Conservation (phyloP, 30 jellyfish, hydroid and myxozoan species). For the Hydractinia echinata region DNA sequence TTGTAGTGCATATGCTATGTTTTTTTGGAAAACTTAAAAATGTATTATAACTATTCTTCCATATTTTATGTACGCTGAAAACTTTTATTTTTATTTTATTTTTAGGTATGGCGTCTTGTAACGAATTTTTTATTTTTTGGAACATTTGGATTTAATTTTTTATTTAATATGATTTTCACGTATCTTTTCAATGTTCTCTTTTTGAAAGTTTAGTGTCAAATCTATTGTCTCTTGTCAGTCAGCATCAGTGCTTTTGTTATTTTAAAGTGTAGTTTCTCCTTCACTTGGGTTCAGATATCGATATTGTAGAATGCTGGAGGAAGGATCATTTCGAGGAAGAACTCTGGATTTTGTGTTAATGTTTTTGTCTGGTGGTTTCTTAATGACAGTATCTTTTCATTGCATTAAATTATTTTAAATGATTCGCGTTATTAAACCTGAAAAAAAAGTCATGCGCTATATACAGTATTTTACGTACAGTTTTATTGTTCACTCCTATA, state of each 20-base stretch:
- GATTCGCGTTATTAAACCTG: too few relatives aligned
- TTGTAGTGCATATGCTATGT: too few relatives aligned
- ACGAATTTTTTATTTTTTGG: slow-evolving; percentile 89
- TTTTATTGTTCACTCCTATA: too few relatives aligned
- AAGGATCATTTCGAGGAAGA: slow-evolving; percentile 90
- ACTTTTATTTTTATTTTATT: slow-evolving; percentile 1
- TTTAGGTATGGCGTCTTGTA: slow-evolving; percentile 85
- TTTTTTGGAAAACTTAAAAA: too few relatives aligned
- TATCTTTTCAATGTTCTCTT: slow-evolving; percentile 44
- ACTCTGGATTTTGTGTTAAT: slow-evolving; percentile 84
- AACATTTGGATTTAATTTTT: slow-evolving; percentile 89
- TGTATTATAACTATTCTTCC: too few relatives aligned
- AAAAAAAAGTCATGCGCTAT: too few relatives aligned
- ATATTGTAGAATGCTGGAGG: slow-evolving; percentile 93
- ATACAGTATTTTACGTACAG: too few relatives aligned
- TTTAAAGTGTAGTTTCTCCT: not conserved
- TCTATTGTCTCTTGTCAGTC: too few relatives aligned
- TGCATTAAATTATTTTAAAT: too few relatives aligned
- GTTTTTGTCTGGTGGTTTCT: slow-evolving; percentile 83
- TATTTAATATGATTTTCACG: slow-evolving; percentile 93
- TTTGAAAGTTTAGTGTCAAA: too few relatives aligned
- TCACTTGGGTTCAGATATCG: slow-evolving; percentile 51
- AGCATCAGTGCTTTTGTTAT: too few relatives aligned
- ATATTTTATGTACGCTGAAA: too few relatives aligned
- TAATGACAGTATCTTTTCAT: slow-evolving; percentile 88